Percentiles rank a stretch among this genome's conserved stretches.
Evolutionary conservation across 2,888 invertebrate genomes (phyloP).

Genomic region (Drosophila helvetica): DNA sequence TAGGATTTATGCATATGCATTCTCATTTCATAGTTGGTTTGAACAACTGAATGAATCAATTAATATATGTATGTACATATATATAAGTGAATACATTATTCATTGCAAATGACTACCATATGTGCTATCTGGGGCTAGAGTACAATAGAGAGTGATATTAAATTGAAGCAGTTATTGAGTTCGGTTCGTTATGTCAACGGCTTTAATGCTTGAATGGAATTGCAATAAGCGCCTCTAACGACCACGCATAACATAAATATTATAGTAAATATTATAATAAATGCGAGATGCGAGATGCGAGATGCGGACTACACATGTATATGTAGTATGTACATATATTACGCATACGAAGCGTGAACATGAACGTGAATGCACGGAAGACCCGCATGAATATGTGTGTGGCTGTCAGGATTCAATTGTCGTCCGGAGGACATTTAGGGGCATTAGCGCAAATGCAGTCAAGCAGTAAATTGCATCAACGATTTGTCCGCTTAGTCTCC

Average conservation of each 20-base stretch:
- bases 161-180: background rate
- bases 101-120: background rate
- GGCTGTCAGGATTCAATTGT: conserved; percentile 32
- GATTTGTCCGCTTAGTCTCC: conserved; percentile 16
- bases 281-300: background rate
- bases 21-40: no score
- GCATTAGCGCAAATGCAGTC: conserved; percentile 48
- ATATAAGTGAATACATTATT: background rate
- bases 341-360: conserved; percentile 43
- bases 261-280: conserved; percentile 14
- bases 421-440: conserved; percentile 34
- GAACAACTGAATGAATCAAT: background rate
- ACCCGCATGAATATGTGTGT: background rate
- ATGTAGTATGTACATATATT: conserved; percentile 18
- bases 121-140: no score
- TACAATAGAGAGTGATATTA: background rate
- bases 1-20: no score
- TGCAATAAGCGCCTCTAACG: conserved; percentile 26
- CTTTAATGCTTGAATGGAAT: conserved; percentile 32
- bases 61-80: background rate
- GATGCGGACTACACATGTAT: background rate
- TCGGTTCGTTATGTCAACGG: conserved; percentile 9
- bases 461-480: conserved; percentile 55
- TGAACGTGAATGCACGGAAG: conserved; percentile 19
- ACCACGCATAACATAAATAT: conserved; percentile 29